phyloP scores from a whole-genome alignment of 2,888 invertebrate genomes.

The Xanthorhoe designata region DNA sequence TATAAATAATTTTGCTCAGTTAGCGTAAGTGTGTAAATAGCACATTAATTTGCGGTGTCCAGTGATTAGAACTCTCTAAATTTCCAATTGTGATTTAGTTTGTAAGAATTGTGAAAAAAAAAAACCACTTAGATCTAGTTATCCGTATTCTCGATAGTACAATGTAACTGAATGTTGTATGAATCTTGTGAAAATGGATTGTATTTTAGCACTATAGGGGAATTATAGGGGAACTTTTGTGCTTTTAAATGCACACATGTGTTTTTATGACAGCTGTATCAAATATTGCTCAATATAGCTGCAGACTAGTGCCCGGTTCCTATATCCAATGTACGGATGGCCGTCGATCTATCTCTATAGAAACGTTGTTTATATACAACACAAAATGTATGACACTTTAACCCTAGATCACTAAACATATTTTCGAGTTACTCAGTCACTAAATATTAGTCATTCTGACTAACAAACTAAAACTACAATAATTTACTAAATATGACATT shows the following conservation, averaged over 20 bases:
- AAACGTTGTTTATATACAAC: too few species aligned
- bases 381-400: too few species aligned
- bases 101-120: slow-evolving; percentile 32
- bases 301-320: too few species aligned
- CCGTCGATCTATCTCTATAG: too few species aligned
- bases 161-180: slow-evolving; percentile 27
- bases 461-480: too few species aligned
- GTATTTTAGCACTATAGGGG: slow-evolving; percentile 9
- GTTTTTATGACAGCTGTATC: not conserved
- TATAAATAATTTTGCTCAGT: too few species aligned
- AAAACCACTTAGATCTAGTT: slow-evolving; percentile 20
- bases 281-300: too few species aligned
- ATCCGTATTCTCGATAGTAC: slow-evolving; percentile 30
- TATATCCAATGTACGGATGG: too few species aligned
- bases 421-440: too few species aligned
- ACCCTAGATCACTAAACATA: too few species aligned
- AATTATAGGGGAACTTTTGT: slow-evolving; percentile 4
- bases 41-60: slow-evolving; percentile 13
- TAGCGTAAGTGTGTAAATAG: not conserved
- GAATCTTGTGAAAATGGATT: slow-evolving; percentile 16
- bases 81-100: slow-evolving; percentile 49
- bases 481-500: too few species aligned
- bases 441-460: too few species aligned
- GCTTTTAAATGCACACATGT: not conserved
- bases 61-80: slow-evolving; percentile 41